Conservation (phyloP, 2,888 invertebrate species). For the Hydraecia micacea region DNA sequence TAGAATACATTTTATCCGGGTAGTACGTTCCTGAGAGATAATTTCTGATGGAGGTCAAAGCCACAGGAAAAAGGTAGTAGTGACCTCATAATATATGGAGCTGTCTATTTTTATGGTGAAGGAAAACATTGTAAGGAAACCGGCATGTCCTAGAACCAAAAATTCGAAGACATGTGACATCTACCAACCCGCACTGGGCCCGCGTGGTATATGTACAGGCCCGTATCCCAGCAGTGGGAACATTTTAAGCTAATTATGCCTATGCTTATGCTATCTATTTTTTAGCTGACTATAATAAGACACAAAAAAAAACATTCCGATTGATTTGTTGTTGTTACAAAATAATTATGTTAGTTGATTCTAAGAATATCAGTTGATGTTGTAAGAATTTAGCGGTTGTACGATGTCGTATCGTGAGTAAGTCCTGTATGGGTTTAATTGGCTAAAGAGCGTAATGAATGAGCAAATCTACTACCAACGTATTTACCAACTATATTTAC, state of each 20-base stretch:
- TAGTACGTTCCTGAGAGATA: background rate
- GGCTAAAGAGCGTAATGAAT: slow-evolving; percentile 17
- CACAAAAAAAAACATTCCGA: background rate
- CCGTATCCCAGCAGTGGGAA: background rate
- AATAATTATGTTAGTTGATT: background rate
- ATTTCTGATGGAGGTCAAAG: background rate
- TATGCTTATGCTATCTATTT: background rate
- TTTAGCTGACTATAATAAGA: background rate
- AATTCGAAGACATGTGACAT: background rate
- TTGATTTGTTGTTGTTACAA: background rate
- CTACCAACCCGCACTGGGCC: background rate
- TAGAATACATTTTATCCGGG: background rate
- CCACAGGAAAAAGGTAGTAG: background rate
- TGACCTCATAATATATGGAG: background rate
- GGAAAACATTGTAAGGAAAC: background rate
- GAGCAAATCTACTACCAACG: background rate
- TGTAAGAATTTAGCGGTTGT: slow-evolving; percentile 15
- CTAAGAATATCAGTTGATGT: slow-evolving; percentile 23
- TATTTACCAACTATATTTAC: background rate
- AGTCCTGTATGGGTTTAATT: slow-evolving; percentile 32
- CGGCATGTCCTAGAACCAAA: background rate
- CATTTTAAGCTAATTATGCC: background rate
- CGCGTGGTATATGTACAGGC: too few relatives aligned
- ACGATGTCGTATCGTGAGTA: slow-evolving; percentile 1
- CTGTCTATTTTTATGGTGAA: background rate